phyloP scores from a whole-genome alignment of 2,113 vertebrate species.

The Erinaceus europaeus region DNA sequence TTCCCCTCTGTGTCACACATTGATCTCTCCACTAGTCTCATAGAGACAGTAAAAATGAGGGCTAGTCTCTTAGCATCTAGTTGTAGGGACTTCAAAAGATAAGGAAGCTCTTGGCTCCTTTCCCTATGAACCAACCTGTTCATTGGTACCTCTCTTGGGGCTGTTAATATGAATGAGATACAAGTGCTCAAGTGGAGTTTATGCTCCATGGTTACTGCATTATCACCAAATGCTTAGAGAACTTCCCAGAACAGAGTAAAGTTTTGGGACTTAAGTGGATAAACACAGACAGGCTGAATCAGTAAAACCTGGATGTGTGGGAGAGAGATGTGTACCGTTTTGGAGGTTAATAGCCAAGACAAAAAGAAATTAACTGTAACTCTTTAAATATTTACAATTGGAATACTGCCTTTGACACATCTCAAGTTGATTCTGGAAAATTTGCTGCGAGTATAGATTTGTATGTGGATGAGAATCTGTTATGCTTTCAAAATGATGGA shows the following conservation, averaged over 20 bases:
- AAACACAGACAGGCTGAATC: neutral
- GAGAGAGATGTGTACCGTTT: conserved; percentile 28
- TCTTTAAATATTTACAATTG: conserved; percentile 67
- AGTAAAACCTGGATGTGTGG: neutral
- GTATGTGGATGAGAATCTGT: conserved; percentile 21
- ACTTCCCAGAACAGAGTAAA: neutral
- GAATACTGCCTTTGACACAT: conserved; percentile 55
- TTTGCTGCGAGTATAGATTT: conserved; percentile 39
- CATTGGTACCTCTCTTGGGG: no score
- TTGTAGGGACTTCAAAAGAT: neutral
- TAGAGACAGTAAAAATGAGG: neutral
- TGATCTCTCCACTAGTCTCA: neutral
- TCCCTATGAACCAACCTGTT: neutral
- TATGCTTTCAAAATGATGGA: neutral
- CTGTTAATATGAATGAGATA: neutral
- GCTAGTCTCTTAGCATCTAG: neutral
- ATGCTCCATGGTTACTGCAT: neutral
- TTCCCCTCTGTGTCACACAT: neutral
- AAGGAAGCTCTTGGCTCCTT: neutral
- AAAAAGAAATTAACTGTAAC: conserved; percentile 58
- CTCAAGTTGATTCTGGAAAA: conserved; percentile 36
- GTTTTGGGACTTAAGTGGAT: neutral
- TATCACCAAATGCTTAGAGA: neutral
- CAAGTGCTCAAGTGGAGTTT: fast-evolving
- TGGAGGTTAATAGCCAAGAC: conserved; percentile 37